phyloP scores from a whole-genome alignment of 2,113 vertebrate species.

The Picathartes gymnocephalus region DNA sequence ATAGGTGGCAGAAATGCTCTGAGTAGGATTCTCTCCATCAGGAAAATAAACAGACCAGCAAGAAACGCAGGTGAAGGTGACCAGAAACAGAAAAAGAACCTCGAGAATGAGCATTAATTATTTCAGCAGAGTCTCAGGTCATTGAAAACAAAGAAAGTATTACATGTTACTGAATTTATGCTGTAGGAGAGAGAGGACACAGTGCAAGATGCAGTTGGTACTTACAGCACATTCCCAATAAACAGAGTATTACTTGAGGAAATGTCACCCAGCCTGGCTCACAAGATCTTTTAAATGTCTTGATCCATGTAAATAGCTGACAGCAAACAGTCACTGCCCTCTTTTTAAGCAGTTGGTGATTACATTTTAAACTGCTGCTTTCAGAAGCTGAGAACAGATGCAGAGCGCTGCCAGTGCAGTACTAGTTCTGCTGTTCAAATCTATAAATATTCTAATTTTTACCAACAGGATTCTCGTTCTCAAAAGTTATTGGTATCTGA shows the following conservation, averaged over 20 bases:
- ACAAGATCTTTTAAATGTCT: background rate
- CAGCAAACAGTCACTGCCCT: background rate
- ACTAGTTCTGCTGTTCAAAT: background rate
- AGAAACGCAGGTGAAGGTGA: background rate
- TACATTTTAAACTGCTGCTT: constrained; percentile 12
- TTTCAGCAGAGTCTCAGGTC: background rate
- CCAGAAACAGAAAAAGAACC: background rate
- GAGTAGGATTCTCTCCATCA: background rate
- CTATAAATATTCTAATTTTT: background rate
- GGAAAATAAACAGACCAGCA: background rate
- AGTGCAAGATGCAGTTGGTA: background rate
- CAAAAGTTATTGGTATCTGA: background rate
- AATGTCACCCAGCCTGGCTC: background rate
- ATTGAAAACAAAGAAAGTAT: background rate
- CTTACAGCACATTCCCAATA: background rate
- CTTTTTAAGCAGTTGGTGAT: constrained; percentile 5
- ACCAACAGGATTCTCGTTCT: background rate
- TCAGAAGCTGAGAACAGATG: background rate
- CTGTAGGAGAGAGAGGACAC: background rate
- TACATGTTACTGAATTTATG: background rate
- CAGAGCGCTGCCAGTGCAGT: background rate
- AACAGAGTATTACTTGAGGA: background rate
- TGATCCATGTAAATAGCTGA: background rate
- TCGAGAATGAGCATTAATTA: background rate
- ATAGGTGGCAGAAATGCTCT: background rate